phyloP scores from a whole-genome alignment of 2,888 invertebrate species.

The Drosophila picticornis region DNA sequence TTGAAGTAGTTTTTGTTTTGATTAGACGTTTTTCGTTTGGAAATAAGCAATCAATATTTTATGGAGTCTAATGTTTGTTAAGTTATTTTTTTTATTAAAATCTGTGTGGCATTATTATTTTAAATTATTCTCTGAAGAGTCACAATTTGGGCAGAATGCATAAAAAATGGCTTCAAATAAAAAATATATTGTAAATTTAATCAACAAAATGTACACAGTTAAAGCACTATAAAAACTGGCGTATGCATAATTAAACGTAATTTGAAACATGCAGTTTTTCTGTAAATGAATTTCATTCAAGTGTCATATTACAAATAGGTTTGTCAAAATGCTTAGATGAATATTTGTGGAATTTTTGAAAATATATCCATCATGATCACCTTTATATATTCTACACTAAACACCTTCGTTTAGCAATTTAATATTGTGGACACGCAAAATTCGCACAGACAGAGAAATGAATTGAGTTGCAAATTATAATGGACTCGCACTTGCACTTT shows the following conservation, averaged over 20 bases:
- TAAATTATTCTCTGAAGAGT: neutral
- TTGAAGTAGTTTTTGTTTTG: neutral
- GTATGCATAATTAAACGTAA: neutral
- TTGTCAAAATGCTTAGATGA: neutral
- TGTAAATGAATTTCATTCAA: neutral
- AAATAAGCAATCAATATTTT: neutral
- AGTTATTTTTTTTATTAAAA: neutral
- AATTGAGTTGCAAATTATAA: slow-evolving; percentile 20
- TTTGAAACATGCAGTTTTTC: neutral
- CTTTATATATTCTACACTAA: neutral
- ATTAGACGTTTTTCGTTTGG: neutral
- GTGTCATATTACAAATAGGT: neutral
- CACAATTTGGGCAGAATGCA: neutral
- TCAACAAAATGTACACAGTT: neutral
- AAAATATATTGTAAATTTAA: slow-evolving; percentile 2
- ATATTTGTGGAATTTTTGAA: neutral
- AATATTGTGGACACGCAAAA: neutral
- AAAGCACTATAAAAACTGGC: neutral
- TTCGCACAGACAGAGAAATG: neutral
- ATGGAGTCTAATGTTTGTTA: neutral
- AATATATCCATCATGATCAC: neutral
- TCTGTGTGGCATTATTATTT: neutral
- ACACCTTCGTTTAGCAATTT: neutral
- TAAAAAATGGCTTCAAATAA: neutral
- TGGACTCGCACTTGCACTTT: neutral